phyloP scores from a whole-genome alignment of 1,140 invertebrate genomes.

The Drosophila ogumai region DNA sequence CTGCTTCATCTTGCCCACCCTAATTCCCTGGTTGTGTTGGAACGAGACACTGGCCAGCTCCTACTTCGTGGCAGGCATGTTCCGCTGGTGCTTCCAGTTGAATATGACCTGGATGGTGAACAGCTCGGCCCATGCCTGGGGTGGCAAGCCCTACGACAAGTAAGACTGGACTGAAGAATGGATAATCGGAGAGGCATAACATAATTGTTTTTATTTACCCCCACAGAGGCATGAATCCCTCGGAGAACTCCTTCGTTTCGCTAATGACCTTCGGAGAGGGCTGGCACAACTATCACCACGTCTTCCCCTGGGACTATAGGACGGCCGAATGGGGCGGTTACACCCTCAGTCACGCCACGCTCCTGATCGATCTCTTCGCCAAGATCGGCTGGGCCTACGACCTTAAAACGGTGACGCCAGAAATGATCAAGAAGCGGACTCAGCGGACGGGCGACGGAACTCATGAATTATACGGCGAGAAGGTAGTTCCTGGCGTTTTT shows the following conservation, averaged over 20 bases:
- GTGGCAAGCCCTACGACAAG: slow-evolving; percentile 96
- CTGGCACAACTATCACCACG: slow-evolving; percentile 98
- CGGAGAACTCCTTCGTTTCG: slow-evolving; percentile 90
- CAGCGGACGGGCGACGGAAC: slow-evolving; percentile 92
- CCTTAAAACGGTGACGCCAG: slow-evolving; percentile 91
- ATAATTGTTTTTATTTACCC: background rate
- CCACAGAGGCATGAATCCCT: slow-evolving; percentile 89
- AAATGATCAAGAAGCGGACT: slow-evolving; percentile 89
- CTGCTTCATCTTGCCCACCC: slow-evolving; percentile 94
- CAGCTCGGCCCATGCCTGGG: slow-evolving; percentile 97
- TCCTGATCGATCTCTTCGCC: slow-evolving; percentile 94
- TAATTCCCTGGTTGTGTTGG: slow-evolving; percentile 94
- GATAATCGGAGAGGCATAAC: background rate
- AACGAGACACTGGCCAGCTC: slow-evolving; percentile 91
- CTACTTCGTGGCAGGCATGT: slow-evolving; percentile 92
- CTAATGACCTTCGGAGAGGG: slow-evolving; percentile 92
- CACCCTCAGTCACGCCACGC: slow-evolving; percentile 92
- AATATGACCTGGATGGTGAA: slow-evolving; percentile 99
- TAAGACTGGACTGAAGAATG: slow-evolving; percentile 85
- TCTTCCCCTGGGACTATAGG: slow-evolving; percentile 97
- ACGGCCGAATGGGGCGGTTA: slow-evolving; percentile 93
- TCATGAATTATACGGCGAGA: slow-evolving; percentile 84
- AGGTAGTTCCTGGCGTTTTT: background rate
- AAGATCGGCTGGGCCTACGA: slow-evolving; percentile 95
- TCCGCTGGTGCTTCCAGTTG: slow-evolving; percentile 94